phyloP scores from a whole-genome alignment of 2,888 invertebrate genomes.

The Tetranychus truncatus region DNA sequence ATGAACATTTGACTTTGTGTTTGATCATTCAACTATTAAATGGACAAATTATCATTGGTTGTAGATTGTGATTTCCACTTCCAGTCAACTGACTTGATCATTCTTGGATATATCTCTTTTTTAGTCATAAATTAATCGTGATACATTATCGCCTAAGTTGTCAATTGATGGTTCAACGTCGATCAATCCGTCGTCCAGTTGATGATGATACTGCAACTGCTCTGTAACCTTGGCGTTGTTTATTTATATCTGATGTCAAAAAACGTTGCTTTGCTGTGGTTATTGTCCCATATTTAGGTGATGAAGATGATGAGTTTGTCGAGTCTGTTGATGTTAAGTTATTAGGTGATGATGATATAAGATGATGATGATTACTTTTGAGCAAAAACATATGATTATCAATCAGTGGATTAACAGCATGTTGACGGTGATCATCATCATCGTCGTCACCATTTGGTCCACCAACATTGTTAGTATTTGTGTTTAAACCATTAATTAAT shows the following conservation, averaged over 20 bases:
- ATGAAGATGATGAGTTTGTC: neutral
- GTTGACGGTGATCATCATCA: conserved; percentile 1
- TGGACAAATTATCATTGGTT: no score
- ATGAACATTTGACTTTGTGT: neutral
- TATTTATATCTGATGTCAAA: neutral
- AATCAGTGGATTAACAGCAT: neutral
- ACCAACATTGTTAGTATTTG: neutral
- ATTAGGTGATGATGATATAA: neutral
- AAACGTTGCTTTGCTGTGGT: neutral
- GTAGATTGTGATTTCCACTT: no score
- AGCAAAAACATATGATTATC: conserved; percentile 9
- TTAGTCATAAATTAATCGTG: no score
- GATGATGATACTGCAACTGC: neutral
- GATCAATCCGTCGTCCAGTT: neutral
- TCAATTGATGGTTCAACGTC: neutral
- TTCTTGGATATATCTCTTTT: no score
- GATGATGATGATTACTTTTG: neutral
- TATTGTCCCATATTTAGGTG: neutral
- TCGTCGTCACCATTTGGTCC: neutral
- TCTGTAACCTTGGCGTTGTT: neutral
- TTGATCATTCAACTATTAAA: no score
- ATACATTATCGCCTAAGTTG: no score
- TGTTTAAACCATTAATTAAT: neutral
- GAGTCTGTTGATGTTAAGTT: neutral
- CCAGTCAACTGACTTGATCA: no score